Evolutionary conservation across 2,797 vertebrate species (phyloP).

Genomic region (Pipistrellus kuhlii): DNA sequence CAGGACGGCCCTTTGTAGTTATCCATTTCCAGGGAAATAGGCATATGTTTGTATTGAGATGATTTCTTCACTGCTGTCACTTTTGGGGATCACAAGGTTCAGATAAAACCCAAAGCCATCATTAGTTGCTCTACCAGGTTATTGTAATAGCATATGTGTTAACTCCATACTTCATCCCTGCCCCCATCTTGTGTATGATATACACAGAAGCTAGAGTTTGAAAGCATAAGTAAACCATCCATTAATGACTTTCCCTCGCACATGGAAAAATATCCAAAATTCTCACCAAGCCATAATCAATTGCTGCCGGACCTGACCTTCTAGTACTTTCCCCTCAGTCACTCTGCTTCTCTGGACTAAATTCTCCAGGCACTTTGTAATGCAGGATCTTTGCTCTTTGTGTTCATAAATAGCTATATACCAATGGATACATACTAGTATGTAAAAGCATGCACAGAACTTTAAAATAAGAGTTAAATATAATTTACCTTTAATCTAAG

Average conservation of each 20-base stretch:
- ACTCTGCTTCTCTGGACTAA: not conserved
- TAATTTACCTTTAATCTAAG: not conserved
- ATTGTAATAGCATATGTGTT: not conserved
- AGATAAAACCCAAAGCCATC: not conserved
- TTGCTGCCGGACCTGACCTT: not conserved
- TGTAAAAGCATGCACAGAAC: not conserved
- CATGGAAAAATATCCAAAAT: not conserved
- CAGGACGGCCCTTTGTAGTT: not conserved
- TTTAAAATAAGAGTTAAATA: not conserved
- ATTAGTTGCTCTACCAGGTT: not conserved
- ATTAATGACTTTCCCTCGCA: not conserved
- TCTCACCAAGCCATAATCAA: not conserved
- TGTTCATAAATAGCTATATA: not conserved
- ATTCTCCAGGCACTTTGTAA: not conserved
- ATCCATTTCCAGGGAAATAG: not conserved
- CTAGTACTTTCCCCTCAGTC: not conserved
- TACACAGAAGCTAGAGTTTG: not conserved
- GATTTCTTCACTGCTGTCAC: not conserved
- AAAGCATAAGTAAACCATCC: not conserved
- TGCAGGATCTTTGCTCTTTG: too few species aligned
- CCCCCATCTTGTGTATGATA: not conserved
- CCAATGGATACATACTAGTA: not conserved
- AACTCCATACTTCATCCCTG: not conserved
- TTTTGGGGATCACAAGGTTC: not conserved
- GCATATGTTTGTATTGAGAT: not conserved